Base-by-base conservation (phyloP, 2,113 vertebrate species). In the Lagopus leucura region DNA sequence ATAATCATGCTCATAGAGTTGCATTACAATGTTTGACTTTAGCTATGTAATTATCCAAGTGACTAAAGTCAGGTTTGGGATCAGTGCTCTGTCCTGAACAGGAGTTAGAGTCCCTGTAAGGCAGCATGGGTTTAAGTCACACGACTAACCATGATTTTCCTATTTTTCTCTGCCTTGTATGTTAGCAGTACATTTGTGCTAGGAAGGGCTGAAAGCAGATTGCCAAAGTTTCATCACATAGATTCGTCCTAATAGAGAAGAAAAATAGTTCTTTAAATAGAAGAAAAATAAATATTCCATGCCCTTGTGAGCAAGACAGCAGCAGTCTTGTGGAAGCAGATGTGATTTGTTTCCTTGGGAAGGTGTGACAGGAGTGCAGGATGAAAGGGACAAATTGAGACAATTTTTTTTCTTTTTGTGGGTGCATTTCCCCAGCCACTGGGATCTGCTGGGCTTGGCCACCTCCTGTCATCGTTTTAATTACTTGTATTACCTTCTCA, bases 1-100 rank as follows among this genome's bases (percentile, higher is more conserved):
- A 30, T 4, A 54, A 15, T n/a, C 8, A 1, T 10, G 10, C 32
- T 30, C 45, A 36, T 24, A 0, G 0, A 50, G 5, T 25, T 32
- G 19, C 20, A n/a, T 63, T 38, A 45, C 36, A 27, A 7, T 13
- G 34, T 36, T 83, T 54, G 34, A 55, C n/a, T 92, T 69, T 7
- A 58, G 25, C 11, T 12, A 38, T 3, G 10, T 24, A 20, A 66
- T 63, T 66, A 27, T 15, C 16, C 64, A 42, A n/a, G 16, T 27
- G 28, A 19, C 2, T 61, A 13, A 67, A 47, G 8, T 38, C 11
- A 58, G 58, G 13, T 7, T 79, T 32, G 27, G 28, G 47, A 67
- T 77, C 70, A 67, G 25, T 7, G n/a, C n/a, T 3, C 42, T 43
- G 3, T 48, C 36, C n/a, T 54, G 54, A 78, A 30, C n/a, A 48